Base-by-base conservation (phyloP, 2,888 invertebrate species). In the Drosophila gaucha region DNA sequence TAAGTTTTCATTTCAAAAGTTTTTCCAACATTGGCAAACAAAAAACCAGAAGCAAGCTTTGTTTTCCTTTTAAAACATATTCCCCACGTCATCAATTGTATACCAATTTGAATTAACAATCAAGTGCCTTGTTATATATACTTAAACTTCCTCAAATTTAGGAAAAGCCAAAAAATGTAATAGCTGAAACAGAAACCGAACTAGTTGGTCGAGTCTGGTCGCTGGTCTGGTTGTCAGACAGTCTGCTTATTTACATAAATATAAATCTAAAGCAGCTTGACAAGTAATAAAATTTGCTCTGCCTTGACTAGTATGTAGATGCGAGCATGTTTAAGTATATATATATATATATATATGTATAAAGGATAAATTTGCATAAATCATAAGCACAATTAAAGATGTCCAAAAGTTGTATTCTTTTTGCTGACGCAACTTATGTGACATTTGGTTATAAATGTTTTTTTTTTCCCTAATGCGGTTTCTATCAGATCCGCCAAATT, bases 361-460 rank as follows among this genome's bases (percentile, higher is more conserved):
- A 78, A 69, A 84, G 87, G 82, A 85, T 69, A 75, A 67, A 86
- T 84, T 86, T 85, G 87, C 87, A 84, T 84, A 84, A 84, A 87
- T 84, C 87, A 87, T 82, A 84, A 79, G 73, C 79, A 82, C 73
- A 77, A 86, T 86, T 86, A 69, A 86, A 77, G 35, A 75, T 80
- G 75, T 75, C 69, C 71, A 64, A 78, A 76, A 54, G 54, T 54
- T 52, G 54, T 54, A 70, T 74, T 41, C 64, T 54, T 49, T 46
- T 9, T 64, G 74, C 80, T 83, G 86, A 80, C 84, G 84, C 73
- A 80, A 70, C 55, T 66, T 55, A 63, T 63, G 56, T 64, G 71
- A 74, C 77, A 74, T 86, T 77, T 83, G 65, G 58, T 57, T 77
- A 1, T 12, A 60, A 72, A 74, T 63, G 14, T 51, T 47, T 43